phyloP scores from a whole-genome alignment of 2,797 vertebrate genomes.

The Spheniscus humboldti region DNA sequence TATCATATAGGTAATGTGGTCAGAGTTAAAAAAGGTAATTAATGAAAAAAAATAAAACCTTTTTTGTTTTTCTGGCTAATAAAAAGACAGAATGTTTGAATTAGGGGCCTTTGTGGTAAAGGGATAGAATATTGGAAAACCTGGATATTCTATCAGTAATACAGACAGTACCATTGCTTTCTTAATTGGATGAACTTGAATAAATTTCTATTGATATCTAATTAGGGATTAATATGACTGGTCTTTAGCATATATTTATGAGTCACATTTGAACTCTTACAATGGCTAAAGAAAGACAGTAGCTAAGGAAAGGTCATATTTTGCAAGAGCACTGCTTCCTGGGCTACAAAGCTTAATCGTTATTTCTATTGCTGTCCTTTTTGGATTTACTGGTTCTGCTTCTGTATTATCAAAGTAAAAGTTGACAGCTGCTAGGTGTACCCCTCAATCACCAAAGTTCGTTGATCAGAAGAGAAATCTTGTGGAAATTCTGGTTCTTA shows the following conservation, averaged over 20 bases:
- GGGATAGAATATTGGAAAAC: neutral
- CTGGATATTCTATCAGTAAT: neutral
- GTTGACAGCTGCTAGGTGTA: neutral
- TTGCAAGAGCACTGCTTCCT: neutral
- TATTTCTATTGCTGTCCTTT: neutral
- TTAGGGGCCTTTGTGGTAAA: neutral
- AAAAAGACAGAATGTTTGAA: neutral
- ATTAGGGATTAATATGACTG: neutral
- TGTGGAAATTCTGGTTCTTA: neutral
- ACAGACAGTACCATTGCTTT: neutral
- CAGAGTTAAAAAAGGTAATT: neutral
- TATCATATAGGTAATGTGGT: neutral
- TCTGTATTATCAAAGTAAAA: neutral
- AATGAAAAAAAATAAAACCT: neutral
- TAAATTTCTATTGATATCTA: neutral
- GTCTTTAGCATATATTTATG: neutral
- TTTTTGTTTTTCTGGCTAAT: neutral
- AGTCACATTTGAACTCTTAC: neutral
- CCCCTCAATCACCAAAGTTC: neutral
- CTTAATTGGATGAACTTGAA: neutral
- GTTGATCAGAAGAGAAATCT: neutral
- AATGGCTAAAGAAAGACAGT: neutral
- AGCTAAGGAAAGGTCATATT: neutral
- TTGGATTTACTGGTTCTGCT: neutral
- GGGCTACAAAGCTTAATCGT: neutral